Conservation (phyloP, 23 tunicate species). For the Aplidium turbinatum region DNA sequence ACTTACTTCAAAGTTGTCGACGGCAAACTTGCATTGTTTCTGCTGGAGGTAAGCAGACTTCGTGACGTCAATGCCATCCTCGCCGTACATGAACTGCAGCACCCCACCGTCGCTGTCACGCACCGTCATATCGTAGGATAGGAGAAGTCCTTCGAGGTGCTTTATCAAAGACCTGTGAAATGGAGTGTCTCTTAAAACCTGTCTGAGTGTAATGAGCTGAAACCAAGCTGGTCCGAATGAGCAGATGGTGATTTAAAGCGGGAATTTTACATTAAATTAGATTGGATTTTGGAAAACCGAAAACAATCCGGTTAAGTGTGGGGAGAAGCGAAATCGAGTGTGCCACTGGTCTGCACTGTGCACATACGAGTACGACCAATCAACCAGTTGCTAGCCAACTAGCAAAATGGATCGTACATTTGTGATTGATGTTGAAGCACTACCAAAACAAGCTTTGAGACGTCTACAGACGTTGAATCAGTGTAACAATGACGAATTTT, state of each 20-base stretch:
- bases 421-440: too few relatives aligned
- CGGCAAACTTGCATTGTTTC: conserved; percentile 51
- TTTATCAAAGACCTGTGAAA: conserved; percentile 80
- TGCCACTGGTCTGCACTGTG: too few relatives aligned
- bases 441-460: too few relatives aligned
- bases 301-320: too few relatives aligned
- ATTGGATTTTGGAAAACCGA: too few relatives aligned
- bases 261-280: not conserved
- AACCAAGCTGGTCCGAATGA: not conserved
- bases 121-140: conserved; percentile 89
- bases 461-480: too few relatives aligned
- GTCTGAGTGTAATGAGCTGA: not conserved
- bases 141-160: conserved; percentile 82
- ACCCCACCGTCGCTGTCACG: conserved; percentile 91
- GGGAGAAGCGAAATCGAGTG: too few relatives aligned
- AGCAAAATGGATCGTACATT: too few relatives aligned
- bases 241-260: not conserved
- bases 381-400: too few relatives aligned
- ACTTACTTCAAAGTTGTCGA: conserved; percentile 65
- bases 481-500: too few relatives aligned
- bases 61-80: conserved; percentile 90
- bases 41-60: conserved; percentile 72
- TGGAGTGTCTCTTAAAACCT: not conserved
- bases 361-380: too few relatives aligned
- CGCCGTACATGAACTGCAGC: conserved; percentile 95